Evolutionary conservation across 2,113 vertebrate genomes (phyloP), one percentile per base, ranked within the genome.

Genomic region (Alligator mississippiensis): DNA sequence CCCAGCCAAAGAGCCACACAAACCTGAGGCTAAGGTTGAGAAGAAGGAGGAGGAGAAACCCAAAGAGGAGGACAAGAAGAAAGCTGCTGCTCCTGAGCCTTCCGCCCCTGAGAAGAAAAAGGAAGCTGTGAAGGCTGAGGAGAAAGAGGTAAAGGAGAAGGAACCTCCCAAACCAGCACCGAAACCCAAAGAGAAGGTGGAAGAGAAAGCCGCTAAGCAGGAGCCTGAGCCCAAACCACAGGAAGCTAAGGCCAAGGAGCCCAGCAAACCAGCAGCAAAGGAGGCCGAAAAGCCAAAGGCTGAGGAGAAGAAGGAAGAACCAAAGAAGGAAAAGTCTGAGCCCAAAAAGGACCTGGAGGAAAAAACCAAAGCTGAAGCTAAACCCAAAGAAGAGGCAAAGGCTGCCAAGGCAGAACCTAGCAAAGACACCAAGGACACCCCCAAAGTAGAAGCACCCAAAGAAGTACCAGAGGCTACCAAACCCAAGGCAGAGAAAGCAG

Each of bases 401-500:
- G 89, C 89, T 70, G 78, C 66, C 21, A 87, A 92, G 79, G 79
- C 92, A 55, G 77, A 91, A 12, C 47, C 82, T 21, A 64, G 70
- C 84, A 96, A 97, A 94, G 97, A 94, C 55, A 90, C 92, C 86
- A 95, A 96, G 63, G 93, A 96, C 12, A 9, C 87, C 15, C 4
- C 92, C 25, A 97, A 96, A 79, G 92, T 47, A 97, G 93, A 92
- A n/a, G n/a, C 93, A 60, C 80, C 93, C 84, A 80, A 96, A 64
- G 96, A 98, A 82, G 85, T 90, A 34, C 57, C 94, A 0, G 90
- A 98, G 30, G 90, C 93, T 0, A 90, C 87, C 77, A 97, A 97
- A 2, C 90, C 77, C 11, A 96, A 98, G 12, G 78, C 62, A 0
- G 98, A 98, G 77, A 98, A 98, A 90, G 96, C 79, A 4, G 98